Evolutionary conservation across 2,797 vertebrate genomes (phyloP).

Genomic region (Melanogrammus aeglefinus): DNA sequence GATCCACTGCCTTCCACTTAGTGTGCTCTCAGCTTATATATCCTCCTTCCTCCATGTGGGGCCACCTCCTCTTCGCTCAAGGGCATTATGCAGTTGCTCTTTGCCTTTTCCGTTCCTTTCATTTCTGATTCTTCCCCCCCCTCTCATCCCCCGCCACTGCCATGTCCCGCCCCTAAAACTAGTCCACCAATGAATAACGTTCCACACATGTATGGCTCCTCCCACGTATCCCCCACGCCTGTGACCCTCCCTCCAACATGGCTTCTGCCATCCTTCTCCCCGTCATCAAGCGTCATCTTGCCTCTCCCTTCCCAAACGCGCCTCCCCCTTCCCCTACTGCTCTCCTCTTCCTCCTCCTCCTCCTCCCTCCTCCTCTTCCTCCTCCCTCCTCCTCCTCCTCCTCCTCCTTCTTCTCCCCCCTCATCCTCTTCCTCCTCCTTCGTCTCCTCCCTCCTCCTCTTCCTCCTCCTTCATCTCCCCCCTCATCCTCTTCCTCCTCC

Average conservation of each 20-base stretch:
- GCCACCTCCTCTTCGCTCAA: neutral
- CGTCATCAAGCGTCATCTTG: neutral
- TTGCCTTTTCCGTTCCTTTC: slow-evolving; percentile 2
- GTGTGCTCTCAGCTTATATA: neutral
- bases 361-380: neutral
- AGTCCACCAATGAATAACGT: neutral
- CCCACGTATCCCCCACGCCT: neutral
- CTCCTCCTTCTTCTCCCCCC: neutral
- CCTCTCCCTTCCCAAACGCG: neutral
- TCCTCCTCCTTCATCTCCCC: neutral
- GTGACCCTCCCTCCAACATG: neutral
- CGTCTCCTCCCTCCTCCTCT: neutral
- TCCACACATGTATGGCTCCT: too few relatives aligned
- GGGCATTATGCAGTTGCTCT: too few relatives aligned
- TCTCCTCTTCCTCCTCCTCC: neutral
- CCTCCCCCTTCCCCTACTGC: neutral
- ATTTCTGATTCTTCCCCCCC: neutral
- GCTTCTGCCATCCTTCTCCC: neutral
- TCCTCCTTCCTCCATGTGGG: neutral
- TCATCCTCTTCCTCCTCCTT: slow-evolving; percentile 5
- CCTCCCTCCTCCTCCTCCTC: neutral
- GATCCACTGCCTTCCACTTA: neutral
- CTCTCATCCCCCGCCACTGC: slow-evolving; percentile 12
- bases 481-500: slow-evolving; percentile 2
- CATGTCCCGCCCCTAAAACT: slow-evolving; percentile 12